Percentiles rank a stretch among this genome's conserved stretches.
These are phyloP conservation scores for Murina feae DNA, from an alignment of 2,113 vertebrate species.

Conservation along the genomic window DNA sequence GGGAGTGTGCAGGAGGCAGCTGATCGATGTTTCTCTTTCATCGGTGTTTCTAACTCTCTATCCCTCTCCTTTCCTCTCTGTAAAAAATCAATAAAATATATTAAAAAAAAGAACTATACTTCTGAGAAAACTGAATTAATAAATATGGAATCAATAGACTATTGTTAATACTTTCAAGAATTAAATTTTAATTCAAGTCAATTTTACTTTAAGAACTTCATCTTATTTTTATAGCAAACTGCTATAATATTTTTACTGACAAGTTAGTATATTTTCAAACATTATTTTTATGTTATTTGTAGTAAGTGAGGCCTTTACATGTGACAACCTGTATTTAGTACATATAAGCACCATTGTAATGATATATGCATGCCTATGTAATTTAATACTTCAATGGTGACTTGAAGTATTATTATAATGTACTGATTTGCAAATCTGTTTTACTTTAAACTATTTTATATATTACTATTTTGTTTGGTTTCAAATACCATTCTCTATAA, in stretches of 20 bases:
- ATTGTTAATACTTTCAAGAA: conserved; percentile 20
- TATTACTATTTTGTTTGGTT: not conserved
- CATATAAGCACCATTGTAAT: not conserved
- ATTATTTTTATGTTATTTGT: not conserved
- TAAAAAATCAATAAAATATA: too few species aligned
- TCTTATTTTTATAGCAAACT: not conserved
- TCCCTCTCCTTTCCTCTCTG: too few species aligned
- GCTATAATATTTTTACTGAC: not conserved
- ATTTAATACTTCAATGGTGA: not conserved
- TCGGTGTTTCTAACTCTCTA: too few species aligned
- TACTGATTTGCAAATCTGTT: not conserved
- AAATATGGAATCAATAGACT: not conserved
- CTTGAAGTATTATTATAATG: not conserved
- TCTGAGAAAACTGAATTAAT: not conserved
- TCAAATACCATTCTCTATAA: not conserved
- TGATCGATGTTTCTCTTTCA: too few species aligned
- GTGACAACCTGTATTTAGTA: not conserved
- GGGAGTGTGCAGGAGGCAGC: too few species aligned
- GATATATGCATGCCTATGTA: not conserved
- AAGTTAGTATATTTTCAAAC: conserved; percentile 10
- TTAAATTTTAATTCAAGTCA: conserved; percentile 23
- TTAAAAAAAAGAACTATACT: not conserved
- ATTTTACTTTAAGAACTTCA: conserved; percentile 5
- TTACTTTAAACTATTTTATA: not conserved
- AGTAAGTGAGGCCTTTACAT: not conserved